phyloP scores from a whole-genome alignment of 1,140 invertebrate genomes.

The Drosophila murphyi region DNA sequence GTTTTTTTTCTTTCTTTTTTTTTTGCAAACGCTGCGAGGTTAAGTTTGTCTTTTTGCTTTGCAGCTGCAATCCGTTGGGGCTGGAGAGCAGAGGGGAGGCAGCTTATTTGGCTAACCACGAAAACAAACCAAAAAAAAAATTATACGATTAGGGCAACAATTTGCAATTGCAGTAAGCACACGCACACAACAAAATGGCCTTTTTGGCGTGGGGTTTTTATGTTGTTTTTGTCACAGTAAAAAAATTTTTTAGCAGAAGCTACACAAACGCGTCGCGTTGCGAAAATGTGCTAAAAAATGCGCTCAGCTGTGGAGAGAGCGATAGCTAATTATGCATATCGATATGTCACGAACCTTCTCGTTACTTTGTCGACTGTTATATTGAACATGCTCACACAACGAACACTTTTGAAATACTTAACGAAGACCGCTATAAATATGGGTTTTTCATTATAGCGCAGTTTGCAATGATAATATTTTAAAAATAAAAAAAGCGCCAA shows the following conservation, averaged over 20 bases:
- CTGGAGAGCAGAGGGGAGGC: conserved; percentile 38
- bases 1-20: conserved; percentile 46
- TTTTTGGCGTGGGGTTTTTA: conserved; percentile 42
- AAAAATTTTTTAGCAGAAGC: conserved; percentile 62
- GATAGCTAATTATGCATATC: conserved; percentile 20
- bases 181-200: conserved; percentile 39
- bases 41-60: conserved; percentile 71
- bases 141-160: conserved; percentile 34
- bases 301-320: conserved; percentile 54
- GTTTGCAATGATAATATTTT: no score
- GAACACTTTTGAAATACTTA: not conserved
- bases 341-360: conserved; percentile 19
- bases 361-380: conserved; percentile 1
- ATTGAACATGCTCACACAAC: not conserved
- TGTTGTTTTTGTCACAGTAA: conserved; percentile 76
- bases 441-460: no score
- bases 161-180: conserved; percentile 29
- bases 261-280: conserved; percentile 51
- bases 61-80: conserved; percentile 47
- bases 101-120: conserved; percentile 30
- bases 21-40: conserved; percentile 74
- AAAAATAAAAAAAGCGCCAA: not conserved
- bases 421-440: not conserved
- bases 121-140: conserved; percentile 53
- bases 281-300: conserved; percentile 68